Evolutionary conservation across 2,888 invertebrate genomes (phyloP).

Genomic region (Dichetophora obliterata): DNA sequence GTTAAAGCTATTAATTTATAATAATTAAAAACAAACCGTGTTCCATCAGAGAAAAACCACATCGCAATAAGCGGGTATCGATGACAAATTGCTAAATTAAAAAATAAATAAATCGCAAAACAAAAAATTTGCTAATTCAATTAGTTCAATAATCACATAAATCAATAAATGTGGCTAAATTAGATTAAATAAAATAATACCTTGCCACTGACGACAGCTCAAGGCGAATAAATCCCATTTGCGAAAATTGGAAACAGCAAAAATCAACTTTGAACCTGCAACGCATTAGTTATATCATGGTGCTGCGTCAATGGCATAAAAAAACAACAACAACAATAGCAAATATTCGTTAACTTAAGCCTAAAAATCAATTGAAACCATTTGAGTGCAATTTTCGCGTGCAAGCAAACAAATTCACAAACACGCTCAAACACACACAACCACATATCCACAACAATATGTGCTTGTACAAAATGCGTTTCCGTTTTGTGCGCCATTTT

Average conservation of each 20-base stretch:
- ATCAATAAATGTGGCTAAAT: not conserved
- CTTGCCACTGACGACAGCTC: not conserved
- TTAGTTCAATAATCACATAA: not conserved
- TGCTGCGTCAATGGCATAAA: not conserved
- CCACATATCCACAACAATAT: not conserved
- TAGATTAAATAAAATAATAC: not conserved
- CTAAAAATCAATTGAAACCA: slow-evolving; percentile 22
- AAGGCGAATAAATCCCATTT: not conserved
- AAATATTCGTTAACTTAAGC: not conserved
- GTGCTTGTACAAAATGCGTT: too few species aligned
- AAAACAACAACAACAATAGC: slow-evolving; percentile 1
- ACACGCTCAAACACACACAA: not conserved
- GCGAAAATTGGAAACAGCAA: not conserved
- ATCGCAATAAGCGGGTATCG: too few species aligned
- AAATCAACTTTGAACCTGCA: too few species aligned
- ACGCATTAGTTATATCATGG: too few species aligned
- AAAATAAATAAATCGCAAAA: not conserved
- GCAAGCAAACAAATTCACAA: not conserved
- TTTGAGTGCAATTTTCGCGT: slow-evolving; percentile 21
- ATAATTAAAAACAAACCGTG: too few species aligned
- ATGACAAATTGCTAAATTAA: not conserved
- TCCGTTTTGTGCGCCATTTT: slow-evolving; percentile 16
- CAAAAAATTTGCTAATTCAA: not conserved
- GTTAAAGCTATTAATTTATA: too few species aligned
- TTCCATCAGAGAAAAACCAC: too few species aligned